Percentiles rank a stretch among this genome's conserved stretches.
Conservation (phyloP, 1,140 invertebrate species). For the Nomia melanderi region DNA sequence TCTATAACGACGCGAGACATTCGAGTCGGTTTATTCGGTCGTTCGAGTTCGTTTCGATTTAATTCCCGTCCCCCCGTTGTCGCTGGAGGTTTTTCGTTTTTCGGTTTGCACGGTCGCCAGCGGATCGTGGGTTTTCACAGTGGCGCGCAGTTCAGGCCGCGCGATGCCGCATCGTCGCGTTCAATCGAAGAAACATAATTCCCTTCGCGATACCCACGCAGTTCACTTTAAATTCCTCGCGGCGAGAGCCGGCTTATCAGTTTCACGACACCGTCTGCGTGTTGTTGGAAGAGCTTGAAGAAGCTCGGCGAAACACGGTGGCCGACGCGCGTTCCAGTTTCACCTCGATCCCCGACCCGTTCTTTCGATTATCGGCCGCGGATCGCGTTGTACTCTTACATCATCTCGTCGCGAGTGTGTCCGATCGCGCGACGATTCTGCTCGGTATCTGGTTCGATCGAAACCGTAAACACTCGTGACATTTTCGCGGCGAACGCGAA, state of each 20-base stretch:
- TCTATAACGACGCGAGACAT: background rate
- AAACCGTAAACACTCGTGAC: no score
- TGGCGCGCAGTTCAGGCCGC: background rate
- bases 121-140: background rate
- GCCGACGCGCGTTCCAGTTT: conserved; percentile 38
- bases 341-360: conserved; percentile 37
- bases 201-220: conserved; percentile 54
- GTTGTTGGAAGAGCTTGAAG: conserved; percentile 57
- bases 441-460: no score
- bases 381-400: background rate
- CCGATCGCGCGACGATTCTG: no score
- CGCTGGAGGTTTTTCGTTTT: no score
- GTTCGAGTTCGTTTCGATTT: no score
- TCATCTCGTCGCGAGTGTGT: background rate
- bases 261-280: conserved; percentile 67
- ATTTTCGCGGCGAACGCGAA: background rate
- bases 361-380: background rate
- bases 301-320: conserved; percentile 11
- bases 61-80: no score
- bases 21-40: background rate
- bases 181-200: conserved; percentile 49
- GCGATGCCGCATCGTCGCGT: conserved; percentile 23
- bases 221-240: conserved; percentile 55
- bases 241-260: conserved; percentile 68
- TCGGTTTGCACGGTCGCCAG: no score